phyloP scores from a whole-genome alignment of 2,797 vertebrate species.

The Delichon dasypus region DNA sequence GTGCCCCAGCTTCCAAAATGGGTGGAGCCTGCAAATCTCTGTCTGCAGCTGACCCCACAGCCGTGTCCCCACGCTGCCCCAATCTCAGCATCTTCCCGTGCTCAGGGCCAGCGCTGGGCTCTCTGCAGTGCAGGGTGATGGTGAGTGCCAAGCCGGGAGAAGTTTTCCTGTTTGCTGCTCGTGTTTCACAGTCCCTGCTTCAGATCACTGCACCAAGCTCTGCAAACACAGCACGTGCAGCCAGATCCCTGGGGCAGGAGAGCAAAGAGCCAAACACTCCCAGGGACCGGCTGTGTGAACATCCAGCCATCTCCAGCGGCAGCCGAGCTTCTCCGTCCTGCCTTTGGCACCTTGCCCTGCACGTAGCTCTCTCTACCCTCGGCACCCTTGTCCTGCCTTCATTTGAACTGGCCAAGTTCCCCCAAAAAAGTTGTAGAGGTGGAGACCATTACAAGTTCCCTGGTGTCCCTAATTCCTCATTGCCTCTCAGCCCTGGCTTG shows the following conservation, averaged over 20 bases:
- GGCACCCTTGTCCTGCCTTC: rapidly evolving
- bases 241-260: background rate
- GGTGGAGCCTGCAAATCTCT: background rate
- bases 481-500: background rate
- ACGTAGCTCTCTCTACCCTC: rapidly evolving
- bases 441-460: background rate
- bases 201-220: background rate
- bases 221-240: background rate
- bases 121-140: background rate
- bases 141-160: rapidly evolving
- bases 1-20: background rate
- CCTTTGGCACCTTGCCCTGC: background rate
- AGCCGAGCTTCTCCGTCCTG: background rate
- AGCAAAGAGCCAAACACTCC: background rate
- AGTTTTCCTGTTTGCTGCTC: background rate
- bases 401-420: background rate
- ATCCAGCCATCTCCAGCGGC: rapidly evolving
- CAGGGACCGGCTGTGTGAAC: background rate
- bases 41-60: background rate
- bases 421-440: background rate
- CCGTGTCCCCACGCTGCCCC: rapidly evolving
- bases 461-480: background rate
- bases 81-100: rapidly evolving
- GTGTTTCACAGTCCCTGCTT: background rate
- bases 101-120: rapidly evolving